Evolutionary conservation across 2,797 vertebrate genomes (phyloP), one percentile per base, ranked within the genome.

Genomic region (Artibeus lituratus): DNA sequence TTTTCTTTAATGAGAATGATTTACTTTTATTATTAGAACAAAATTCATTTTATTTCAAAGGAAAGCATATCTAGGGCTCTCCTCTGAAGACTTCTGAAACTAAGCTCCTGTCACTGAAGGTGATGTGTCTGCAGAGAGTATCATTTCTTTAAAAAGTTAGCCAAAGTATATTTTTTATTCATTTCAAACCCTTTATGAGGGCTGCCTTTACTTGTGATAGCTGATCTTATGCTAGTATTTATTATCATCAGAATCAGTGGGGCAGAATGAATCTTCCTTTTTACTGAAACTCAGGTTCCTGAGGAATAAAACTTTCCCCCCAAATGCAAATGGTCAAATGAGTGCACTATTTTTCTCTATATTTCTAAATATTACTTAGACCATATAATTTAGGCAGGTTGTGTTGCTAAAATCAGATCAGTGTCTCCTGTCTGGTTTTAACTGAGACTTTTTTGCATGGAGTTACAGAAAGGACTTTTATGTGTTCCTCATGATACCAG

Each of bases 91-190:
- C 53, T 90, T 85, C 65, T 90, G 39, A 87, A 73, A 90, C 19
- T 35, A 77, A 92, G 51, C 10, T 53, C 39, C 51, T 24, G 5
- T 89, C 49, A 76, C 24, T 78, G 86, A 70, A 90, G 24, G 32
- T 42, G 57, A 76, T 55, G 0, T 22, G 7, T 42, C 22, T 78
- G 82, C 7, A 78, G n/a, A 92, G 16, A 3, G 18, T 19, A 73
- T 78, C 22, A 65, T 62, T 94, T 94, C n/a, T 84, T 93, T 44
- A 51, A 90, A 82, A 72, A 89, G 21, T 76, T 76, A 77, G 59
- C n/a, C 26, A 24, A 69, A 83, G 37, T 73, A 10, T 53, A 59
- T n/a, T 87, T 82, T 70, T 21, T 11, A 90, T 90, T 85, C 39
- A 14, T 39, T 93, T 92, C 51, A 80, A 32, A n/a, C 5, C n/a